Percentiles rank a stretch among this genome's conserved stretches.
These are phyloP conservation scores for Xyrichtys novacula DNA, from an alignment of 2,797 vertebrate species.

Conservation along the genomic window DNA sequence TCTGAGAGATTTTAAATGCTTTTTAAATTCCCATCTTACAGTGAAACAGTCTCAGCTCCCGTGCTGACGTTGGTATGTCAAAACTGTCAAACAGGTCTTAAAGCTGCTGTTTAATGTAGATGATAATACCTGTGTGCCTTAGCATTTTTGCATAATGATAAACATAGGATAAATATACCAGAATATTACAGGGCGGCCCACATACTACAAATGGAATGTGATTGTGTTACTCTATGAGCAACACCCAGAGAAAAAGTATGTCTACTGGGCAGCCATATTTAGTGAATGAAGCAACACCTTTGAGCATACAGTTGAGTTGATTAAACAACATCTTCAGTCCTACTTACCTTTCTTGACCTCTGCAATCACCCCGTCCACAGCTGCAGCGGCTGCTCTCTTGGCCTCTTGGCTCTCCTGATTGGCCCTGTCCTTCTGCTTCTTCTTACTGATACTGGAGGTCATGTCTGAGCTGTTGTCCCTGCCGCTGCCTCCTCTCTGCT, in stretches of 20 bases:
- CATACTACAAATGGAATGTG: too few species aligned
- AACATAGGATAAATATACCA: too few species aligned
- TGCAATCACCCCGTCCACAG: slow-evolving; percentile 63
- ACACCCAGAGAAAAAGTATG: too few species aligned
- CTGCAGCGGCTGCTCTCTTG: slow-evolving; percentile 79
- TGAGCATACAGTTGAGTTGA: neutral
- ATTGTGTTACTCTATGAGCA: too few species aligned
- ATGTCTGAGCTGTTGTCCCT: slow-evolving; percentile 85
- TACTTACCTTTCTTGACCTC: slow-evolving; percentile 87
- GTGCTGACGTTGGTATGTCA: too few species aligned
- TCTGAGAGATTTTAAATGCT: neutral
- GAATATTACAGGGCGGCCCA: too few species aligned
- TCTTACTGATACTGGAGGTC: slow-evolving; percentile 89
- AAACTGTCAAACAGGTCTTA: neutral
- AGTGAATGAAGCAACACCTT: neutral
- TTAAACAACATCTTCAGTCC: neutral
- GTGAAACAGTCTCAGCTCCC: neutral
- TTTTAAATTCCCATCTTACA: neutral
- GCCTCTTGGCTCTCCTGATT: slow-evolving; percentile 97
- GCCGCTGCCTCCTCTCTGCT: slow-evolving; percentile 78
- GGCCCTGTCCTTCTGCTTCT: slow-evolving; percentile 96
- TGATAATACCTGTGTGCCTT: neutral
- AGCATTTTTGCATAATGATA: neutral
- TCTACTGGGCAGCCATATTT: too few species aligned
- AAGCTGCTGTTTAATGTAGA: neutral